Base-by-base conservation (phyloP, 2,797 vertebrate genomes). In the Pampus argenteus region DNA sequence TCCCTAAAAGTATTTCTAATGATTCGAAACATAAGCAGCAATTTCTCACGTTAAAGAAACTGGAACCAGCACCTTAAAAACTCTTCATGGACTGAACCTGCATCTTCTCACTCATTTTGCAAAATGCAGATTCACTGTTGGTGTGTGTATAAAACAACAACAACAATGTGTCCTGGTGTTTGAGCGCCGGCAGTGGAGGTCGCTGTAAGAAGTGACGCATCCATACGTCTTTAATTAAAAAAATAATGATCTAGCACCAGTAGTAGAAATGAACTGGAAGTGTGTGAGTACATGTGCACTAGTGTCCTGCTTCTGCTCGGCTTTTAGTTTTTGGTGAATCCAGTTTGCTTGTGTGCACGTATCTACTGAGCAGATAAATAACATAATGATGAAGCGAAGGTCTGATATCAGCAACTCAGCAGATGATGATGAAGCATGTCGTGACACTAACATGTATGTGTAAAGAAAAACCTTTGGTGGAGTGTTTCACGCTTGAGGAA, bases 161-260 rank as follows among this genome's bases (percentile, higher is more conserved):
- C 50, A 36, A 20, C 18, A 4, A 10, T 20, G 25, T 23, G 38
- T 26, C 20, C 15, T 36, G 83, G 84, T 11, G 42, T 57, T 17
- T 36, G 42, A 11, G 25, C 3, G 20, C 65, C 57, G 71, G 66
- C 71, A 54, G 66, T 64, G 23, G 44, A 57, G 40, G 63, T 47
- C 18, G 18, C 29, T 57, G 31, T 34, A 9, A 56, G 44, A 34
- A 48, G 49, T 25, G 71, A 31, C 1, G 42, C 8, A 7, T 42
- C 44, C 13, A n/a, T 1, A 44, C 6, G 11, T 40, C 11, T 40
- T 44, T 8, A 44, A 14, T 44, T 44, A 44, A 44, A 18, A 44
- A 44, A 42, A 25, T 52, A 61, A 50, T n/a, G 9, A 9, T 71
- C 13, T 66, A 89, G 87, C 87, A 89, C 85, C 85, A 69, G 76